Percentiles rank a stretch among this genome's conserved stretches.
Evolutionary conservation across 2,797 vertebrate species (phyloP).

Genomic region (Pantherophis alleghaniensis): DNA sequence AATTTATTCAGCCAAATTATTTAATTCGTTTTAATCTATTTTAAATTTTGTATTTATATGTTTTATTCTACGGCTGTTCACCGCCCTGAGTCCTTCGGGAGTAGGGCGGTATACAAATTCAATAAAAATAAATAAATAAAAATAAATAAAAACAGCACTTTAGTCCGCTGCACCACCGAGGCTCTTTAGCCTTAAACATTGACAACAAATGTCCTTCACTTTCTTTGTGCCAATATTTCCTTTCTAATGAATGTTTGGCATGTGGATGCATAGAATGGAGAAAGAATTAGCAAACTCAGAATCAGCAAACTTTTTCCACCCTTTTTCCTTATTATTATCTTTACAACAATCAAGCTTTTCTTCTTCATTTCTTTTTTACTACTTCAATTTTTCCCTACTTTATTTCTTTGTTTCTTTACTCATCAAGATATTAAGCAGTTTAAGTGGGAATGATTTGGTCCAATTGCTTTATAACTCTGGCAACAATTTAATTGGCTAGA

Average conservation of each 20-base stretch:
- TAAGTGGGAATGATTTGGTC: neutral
- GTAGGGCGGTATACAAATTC: no score
- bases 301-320: neutral
- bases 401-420: neutral
- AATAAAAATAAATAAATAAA: no score
- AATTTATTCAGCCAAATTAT: no score
- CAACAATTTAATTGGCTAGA: neutral
- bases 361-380: neutral
- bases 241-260: neutral
- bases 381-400: neutral
- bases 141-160: no score
- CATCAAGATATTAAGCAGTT: neutral
- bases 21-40: no score
- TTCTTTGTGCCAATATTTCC: neutral
- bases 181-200: neutral
- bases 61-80: no score
- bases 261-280: neutral
- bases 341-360: neutral
- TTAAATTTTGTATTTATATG: no score
- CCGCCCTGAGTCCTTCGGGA: no score
- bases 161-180: no score
- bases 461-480: neutral
- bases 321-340: neutral
- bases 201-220: neutral
- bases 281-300: neutral